Evolutionary conservation across 2,113 vertebrate genomes (phyloP).

Genomic region (Ramphastos sulfuratus): DNA sequence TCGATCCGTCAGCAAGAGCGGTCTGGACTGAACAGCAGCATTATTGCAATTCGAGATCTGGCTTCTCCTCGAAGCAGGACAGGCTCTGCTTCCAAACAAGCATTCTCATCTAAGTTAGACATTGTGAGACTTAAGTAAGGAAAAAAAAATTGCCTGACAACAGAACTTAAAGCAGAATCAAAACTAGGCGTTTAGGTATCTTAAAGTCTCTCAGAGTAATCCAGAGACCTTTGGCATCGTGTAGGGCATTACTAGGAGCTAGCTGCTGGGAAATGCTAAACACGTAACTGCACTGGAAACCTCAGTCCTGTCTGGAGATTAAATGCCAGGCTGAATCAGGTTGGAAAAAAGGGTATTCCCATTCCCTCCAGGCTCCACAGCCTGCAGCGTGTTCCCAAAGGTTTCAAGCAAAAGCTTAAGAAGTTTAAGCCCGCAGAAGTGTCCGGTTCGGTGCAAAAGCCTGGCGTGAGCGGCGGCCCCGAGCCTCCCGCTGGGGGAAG

Average conservation of each 20-base stretch:
- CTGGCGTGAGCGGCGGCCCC: not conserved
- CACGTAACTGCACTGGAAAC: not conserved
- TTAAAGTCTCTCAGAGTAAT: not conserved
- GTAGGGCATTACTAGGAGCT: not conserved
- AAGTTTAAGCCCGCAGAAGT: conserved; percentile 2
- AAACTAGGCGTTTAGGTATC: not conserved
- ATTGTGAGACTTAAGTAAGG: fast-evolving
- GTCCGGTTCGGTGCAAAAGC: not conserved
- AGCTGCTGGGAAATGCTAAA: conserved; percentile 43
- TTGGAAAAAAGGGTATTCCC: conserved; percentile 1
- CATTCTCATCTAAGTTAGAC: not conserved
- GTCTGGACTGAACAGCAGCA: not conserved
- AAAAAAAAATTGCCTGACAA: not conserved
- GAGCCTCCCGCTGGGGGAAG: not conserved
- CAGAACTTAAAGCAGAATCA: not conserved
- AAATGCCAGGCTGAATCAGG: conserved; percentile 53
- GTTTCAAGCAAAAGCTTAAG: conserved; percentile 18
- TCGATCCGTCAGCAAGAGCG: not conserved
- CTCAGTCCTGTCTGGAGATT: conserved; percentile 43
- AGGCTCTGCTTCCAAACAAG: not conserved
- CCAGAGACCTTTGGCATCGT: not conserved
- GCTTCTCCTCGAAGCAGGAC: not conserved
- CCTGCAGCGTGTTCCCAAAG: not conserved
- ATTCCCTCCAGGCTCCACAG: not conserved
- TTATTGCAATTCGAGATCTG: not conserved